Conservation (phyloP, 2,113 vertebrate species). For the Podarcis cretensis region DNA sequence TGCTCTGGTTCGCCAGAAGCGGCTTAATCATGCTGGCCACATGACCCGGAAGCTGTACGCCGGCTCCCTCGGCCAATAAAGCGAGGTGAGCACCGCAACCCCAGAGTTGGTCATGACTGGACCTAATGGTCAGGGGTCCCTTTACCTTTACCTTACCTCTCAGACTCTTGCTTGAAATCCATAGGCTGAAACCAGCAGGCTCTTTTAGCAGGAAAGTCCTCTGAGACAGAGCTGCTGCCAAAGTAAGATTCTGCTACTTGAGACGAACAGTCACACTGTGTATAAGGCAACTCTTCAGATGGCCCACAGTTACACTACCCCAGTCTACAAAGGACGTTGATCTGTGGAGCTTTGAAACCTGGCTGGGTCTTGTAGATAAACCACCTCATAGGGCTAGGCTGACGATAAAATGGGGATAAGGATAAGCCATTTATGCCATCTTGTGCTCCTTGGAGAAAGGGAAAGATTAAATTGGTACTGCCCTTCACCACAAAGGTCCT, state of each 20-base stretch:
- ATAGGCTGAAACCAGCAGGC: no score
- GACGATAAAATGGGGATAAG: not conserved
- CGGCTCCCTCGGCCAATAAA: no score
- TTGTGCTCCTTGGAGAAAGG: not conserved
- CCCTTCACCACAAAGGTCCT: not conserved
- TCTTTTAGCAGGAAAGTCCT: no score
- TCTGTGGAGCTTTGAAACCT: not conserved
- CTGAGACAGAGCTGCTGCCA: not conserved
- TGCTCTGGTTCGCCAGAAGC: no score
- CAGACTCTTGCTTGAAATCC: no score
- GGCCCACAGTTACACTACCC: not conserved
- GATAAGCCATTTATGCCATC: not conserved
- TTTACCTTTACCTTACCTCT: no score
- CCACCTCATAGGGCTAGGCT: not conserved
- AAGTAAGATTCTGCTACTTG: not conserved
- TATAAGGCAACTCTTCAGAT: not conserved
- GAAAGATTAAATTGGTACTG: not conserved
- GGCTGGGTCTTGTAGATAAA: not conserved
- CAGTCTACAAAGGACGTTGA: not conserved
- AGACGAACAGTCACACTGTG: not conserved
- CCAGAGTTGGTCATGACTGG: no score
- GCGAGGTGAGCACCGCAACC: no score
- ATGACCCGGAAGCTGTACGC: no score
- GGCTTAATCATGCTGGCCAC: no score
- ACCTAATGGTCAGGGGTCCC: no score